Evolutionary conservation across 1,140 invertebrate genomes (phyloP).

Genomic region (Ips nitidus): DNA sequence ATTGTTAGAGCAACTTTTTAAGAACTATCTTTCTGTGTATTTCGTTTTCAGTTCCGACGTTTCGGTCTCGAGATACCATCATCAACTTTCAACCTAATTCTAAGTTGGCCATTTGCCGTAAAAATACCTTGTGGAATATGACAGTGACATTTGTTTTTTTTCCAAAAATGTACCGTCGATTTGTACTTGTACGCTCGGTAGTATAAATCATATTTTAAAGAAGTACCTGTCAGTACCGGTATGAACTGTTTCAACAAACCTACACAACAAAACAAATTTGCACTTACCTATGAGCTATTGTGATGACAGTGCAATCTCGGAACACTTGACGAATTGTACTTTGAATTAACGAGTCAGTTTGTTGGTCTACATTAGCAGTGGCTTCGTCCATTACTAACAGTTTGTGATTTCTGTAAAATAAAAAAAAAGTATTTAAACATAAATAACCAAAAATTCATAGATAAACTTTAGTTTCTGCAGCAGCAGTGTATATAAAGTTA

Average conservation of each 20-base stretch:
- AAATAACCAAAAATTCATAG: conserved; percentile 40
- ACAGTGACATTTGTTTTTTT: no score
- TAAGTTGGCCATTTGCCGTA: neutral
- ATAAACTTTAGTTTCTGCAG: neutral
- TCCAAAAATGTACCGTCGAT: no score
- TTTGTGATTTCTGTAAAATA: conserved; percentile 61
- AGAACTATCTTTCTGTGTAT: no score
- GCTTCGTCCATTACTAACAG: conserved; percentile 81
- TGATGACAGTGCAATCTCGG: conserved; percentile 72
- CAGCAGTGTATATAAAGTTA: neutral
- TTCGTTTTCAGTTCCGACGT: no score
- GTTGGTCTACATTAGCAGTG: conserved; percentile 69
- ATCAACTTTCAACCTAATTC: neutral
- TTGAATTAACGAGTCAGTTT: conserved; percentile 70
- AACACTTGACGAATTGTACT: conserved; percentile 71
- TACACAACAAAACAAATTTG: neutral
- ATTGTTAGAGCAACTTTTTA: no score
- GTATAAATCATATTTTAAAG: neutral
- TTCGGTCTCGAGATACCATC: no score
- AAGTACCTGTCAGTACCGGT: neutral
- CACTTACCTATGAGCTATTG: conserved; percentile 76
- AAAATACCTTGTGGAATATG: no score
- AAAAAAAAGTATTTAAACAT: no score
- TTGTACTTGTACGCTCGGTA: no score
- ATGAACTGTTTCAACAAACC: neutral